Evolutionary conservation across 2,113 vertebrate species (phyloP), one percentile per base, ranked within the genome.

Genomic region (Sturnus vulgaris): DNA sequence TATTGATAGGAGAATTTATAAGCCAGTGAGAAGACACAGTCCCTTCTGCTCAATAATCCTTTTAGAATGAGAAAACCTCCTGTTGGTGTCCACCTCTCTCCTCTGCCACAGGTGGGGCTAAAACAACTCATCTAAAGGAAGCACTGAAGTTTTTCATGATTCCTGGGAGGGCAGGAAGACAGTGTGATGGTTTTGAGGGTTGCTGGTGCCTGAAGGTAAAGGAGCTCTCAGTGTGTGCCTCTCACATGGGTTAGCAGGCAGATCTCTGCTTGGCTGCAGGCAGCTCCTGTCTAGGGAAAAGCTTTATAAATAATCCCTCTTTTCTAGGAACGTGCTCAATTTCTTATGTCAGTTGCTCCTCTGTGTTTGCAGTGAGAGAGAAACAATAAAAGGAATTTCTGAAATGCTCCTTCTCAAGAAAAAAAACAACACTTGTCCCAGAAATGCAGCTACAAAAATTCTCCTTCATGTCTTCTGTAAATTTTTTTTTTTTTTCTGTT

Each of bases 401-500:
- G 19, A 55, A 81, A 55, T 0, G 0, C 10, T 70, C 4, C 15
- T 65, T 75, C 42, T 49, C 6, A 3, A 42, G 65, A 64, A 77
- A 65, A 52, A 17, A 50, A 0, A 16, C 9, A n/a, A n/a, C 10
- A 35, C 15, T 90, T 81, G 9, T 69, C 28, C 27, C 44, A 56
- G 68, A 86, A 88, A 31, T 15, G 8, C 35, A 77, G 52, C 27
- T 66, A 56, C 52, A 61, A 35, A 80, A 73, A n/a, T 15, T 47
- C 15, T 88, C 44, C 56, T 73, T 75, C 55, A 24, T 20, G 18
- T 35, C 37, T 71, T 71, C 44, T 22, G 12, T 14, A 2, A 39
- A 25, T 21, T 57, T 55, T 84, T 55, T 81, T 93, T 61, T n/a
- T 93, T 94, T 56, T 61, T 5, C 44, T 49, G 8, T 21, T 80